Evolutionary conservation across 2,113 vertebrate species (phyloP).

Genomic region (Anser brachyrhynchus): DNA sequence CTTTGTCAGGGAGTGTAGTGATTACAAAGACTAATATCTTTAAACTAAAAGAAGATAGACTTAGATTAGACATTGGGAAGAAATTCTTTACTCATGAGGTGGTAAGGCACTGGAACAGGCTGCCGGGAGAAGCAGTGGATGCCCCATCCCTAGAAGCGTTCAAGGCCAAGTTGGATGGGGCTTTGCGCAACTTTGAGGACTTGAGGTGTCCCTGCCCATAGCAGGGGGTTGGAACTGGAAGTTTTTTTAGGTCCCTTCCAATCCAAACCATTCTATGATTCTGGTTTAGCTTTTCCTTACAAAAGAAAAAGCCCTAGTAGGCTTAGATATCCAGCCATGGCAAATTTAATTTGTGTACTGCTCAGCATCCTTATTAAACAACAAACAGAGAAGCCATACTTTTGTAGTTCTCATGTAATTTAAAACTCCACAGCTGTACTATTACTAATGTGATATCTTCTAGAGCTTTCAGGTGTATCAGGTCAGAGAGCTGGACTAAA

Average conservation of each 20-base stretch:
- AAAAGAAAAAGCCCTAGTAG: background rate
- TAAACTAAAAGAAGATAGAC: background rate
- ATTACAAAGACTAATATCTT: background rate
- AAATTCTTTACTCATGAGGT: background rate
- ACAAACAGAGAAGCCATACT: background rate
- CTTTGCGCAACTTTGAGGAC: background rate
- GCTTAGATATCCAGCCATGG: background rate
- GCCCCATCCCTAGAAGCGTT: background rate
- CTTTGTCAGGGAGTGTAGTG: background rate
- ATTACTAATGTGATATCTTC: background rate
- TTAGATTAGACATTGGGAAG: background rate
- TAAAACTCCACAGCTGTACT: background rate
- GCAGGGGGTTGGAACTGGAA: background rate
- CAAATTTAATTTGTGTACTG: background rate
- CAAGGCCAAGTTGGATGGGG: background rate
- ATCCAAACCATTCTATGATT: background rate
- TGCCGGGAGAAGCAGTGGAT: background rate
- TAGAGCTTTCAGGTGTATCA: background rate
- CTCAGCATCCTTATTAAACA: background rate
- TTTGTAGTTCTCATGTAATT: background rate
- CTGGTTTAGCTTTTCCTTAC: background rate
- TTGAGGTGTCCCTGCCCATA: background rate
- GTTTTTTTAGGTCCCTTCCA: background rate
- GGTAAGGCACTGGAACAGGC: background rate
- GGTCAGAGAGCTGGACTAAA: background rate